These are phyloP conservation scores for Cyclura pinguis DNA, from an alignment of 2,797 vertebrate genomes.

Conservation along the genomic window DNA sequence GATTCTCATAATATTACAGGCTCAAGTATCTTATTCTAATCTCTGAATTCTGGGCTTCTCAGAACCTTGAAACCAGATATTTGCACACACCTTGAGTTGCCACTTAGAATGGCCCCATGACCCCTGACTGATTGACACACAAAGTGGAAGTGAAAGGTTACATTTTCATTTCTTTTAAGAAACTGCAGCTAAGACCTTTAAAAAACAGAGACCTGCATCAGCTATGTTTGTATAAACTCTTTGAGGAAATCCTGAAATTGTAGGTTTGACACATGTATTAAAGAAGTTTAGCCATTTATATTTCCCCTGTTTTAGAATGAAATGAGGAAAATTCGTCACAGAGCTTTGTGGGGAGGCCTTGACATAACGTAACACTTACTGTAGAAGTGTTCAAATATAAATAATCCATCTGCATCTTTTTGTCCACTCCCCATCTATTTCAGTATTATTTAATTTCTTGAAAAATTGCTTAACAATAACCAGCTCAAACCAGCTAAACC, in stretches of 20 bases:
- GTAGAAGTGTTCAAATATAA: not conserved
- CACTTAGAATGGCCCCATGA: not conserved
- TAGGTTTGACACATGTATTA: conserved; percentile 49
- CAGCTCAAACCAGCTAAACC: not conserved
- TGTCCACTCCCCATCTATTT: not conserved
- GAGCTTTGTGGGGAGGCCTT: not conserved
- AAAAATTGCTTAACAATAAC: not conserved
- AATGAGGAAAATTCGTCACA: not conserved
- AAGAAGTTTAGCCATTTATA: not conserved
- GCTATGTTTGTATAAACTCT: conserved; percentile 53
- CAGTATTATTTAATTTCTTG: not conserved
- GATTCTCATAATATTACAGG: conserved; percentile 44
- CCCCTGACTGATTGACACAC: conserved; percentile 32
- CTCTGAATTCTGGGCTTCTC: conserved; percentile 12
- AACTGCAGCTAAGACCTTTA: conserved; percentile 49
- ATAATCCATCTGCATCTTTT: not conserved
- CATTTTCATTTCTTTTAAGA: conserved; percentile 62
- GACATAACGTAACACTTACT: not conserved
- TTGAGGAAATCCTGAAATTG: conserved; percentile 70
- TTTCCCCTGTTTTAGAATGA: conserved; percentile 33
- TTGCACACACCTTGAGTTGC: conserved; percentile 60
- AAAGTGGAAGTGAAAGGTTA: conserved; percentile 50
- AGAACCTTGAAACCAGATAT: conserved; percentile 66
- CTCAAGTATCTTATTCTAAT: conserved; percentile 47
- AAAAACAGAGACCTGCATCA: conserved; percentile 52